A percentile compares a stretch with the other conserved stretches of the same genome.
Evolutionary conservation across 2,113 vertebrate genomes (phyloP).

Genomic region (Equus przewalskii): DNA sequence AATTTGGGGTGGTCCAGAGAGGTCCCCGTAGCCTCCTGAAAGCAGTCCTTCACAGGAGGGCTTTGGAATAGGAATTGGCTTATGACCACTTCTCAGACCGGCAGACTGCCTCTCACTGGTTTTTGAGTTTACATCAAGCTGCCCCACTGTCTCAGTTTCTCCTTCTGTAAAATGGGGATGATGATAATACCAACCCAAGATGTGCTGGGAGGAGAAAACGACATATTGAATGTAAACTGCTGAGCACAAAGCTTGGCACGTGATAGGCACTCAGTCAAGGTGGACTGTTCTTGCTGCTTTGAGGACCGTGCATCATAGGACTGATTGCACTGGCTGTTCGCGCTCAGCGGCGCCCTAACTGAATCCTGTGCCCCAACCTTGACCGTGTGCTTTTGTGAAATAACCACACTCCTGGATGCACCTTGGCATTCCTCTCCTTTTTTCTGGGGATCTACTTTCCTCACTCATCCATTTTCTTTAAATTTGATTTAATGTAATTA

Average conservation of each 20-base stretch:
- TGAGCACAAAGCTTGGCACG: background rate
- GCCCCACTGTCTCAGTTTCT: background rate
- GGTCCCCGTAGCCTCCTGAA: too few relatives aligned
- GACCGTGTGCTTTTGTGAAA: background rate
- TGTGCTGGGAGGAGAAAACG: background rate
- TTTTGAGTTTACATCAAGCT: background rate
- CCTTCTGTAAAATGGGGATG: background rate
- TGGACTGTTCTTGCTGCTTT: background rate
- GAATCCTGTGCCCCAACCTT: background rate
- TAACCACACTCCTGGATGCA: background rate
- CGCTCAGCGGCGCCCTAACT: background rate
- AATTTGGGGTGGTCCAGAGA: background rate
- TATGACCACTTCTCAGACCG: background rate
- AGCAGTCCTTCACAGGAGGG: background rate
- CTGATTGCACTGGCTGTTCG: background rate
- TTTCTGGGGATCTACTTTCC: background rate
- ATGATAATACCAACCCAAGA: background rate
- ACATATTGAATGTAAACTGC: background rate
- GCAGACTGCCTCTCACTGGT: background rate
- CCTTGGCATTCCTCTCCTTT: background rate
- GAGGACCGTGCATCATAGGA: background rate
- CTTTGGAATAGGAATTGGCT: background rate
- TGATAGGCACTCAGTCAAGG: background rate
- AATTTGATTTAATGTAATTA: background rate
- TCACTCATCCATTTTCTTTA: background rate